These are phyloP conservation scores for Eleginops maclovinus DNA, from an alignment of 2,113 vertebrate genomes.

Conservation along the genomic window DNA sequence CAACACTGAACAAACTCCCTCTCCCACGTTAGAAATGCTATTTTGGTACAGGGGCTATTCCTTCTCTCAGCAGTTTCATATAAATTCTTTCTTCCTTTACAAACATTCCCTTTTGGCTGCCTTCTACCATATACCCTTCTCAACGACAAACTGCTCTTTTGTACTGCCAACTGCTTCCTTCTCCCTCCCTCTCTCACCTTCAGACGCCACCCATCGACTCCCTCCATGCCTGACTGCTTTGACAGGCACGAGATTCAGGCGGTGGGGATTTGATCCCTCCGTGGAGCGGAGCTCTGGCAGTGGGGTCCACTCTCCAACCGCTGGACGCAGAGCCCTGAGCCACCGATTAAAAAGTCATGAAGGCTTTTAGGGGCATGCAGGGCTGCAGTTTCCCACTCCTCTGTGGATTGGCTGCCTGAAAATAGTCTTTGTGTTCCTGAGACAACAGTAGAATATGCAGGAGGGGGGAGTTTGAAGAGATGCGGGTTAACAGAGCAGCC, in stretches of 20 bases:
- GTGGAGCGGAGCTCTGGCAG: slow-evolving; percentile 52
- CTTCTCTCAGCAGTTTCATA: slow-evolving; percentile 71
- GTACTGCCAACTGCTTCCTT: slow-evolving; percentile 64
- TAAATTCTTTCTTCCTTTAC: slow-evolving; percentile 62
- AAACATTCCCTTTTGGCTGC: slow-evolving; percentile 63
- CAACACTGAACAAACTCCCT: slow-evolving; percentile 71
- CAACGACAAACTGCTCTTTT: slow-evolving; percentile 67
- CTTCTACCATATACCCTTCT: slow-evolving; percentile 53
- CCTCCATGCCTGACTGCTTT: slow-evolving; percentile 78
- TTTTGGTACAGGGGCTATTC: slow-evolving; percentile 68
- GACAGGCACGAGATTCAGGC: slow-evolving; percentile 68
- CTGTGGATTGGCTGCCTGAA: slow-evolving; percentile 81
- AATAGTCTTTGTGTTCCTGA: slow-evolving; percentile 86
- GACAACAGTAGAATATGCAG: slow-evolving; percentile 75
- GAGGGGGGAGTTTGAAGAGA: slow-evolving; percentile 50
- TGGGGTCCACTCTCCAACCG: slow-evolving; percentile 75
- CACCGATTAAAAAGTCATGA: slow-evolving; percentile 87
- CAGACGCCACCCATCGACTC: slow-evolving; percentile 72
- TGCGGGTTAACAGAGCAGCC: slow-evolving; percentile 69
- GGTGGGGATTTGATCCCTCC: slow-evolving; percentile 74
- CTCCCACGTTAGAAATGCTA: slow-evolving; percentile 70
- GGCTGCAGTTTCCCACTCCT: slow-evolving; percentile 65
- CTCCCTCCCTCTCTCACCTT: slow-evolving; percentile 63
- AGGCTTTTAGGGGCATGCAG: slow-evolving; percentile 81
- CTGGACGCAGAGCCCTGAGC: slow-evolving; percentile 77